These are phyloP conservation scores for Tinea semifulvella DNA, from an alignment of 2,888 invertebrate genomes.

Conservation along the genomic window DNA sequence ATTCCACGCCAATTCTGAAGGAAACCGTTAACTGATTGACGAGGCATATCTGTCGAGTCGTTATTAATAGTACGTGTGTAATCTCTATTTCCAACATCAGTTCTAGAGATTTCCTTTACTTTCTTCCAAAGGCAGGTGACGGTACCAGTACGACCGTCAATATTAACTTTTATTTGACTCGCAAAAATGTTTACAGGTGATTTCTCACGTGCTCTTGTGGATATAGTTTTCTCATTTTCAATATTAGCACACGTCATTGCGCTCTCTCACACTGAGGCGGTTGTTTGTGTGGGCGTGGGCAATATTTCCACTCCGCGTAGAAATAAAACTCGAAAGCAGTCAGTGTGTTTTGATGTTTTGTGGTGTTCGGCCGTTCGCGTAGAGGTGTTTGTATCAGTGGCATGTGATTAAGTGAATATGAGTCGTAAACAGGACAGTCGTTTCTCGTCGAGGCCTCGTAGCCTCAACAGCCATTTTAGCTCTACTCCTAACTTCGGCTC, in stretches of 20 bases:
- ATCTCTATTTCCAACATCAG: constrained; percentile 33
- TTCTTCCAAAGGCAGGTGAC: constrained; percentile 24
- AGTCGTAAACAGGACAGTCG: constrained; percentile 54
- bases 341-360: constrained; percentile 51
- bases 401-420: constrained; percentile 42
- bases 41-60: constrained; percentile 34
- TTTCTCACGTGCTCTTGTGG: constrained; percentile 34
- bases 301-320: constrained; percentile 44
- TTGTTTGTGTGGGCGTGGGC: constrained; percentile 36
- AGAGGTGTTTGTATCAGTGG: constrained; percentile 22
- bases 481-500: constrained; percentile 56
- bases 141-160: constrained; percentile 10
- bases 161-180: not conserved
- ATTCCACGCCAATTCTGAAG: constrained; percentile 37
- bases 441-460: constrained; percentile 46
- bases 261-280: constrained; percentile 21
- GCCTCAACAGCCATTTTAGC: constrained; percentile 49
- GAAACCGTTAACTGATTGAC: constrained; percentile 43
- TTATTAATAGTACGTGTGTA: constrained; percentile 35
- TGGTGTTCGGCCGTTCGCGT: constrained; percentile 35
- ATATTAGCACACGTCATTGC: constrained; percentile 30
- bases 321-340: constrained; percentile 44
- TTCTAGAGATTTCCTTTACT: constrained; percentile 24
- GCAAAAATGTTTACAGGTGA: constrained; percentile 42
- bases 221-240: constrained; percentile 30